Percentiles rank a stretch among this genome's conserved stretches.
Conservation (phyloP, 2,888 invertebrate species). For the Coenonympha glycerion region DNA sequence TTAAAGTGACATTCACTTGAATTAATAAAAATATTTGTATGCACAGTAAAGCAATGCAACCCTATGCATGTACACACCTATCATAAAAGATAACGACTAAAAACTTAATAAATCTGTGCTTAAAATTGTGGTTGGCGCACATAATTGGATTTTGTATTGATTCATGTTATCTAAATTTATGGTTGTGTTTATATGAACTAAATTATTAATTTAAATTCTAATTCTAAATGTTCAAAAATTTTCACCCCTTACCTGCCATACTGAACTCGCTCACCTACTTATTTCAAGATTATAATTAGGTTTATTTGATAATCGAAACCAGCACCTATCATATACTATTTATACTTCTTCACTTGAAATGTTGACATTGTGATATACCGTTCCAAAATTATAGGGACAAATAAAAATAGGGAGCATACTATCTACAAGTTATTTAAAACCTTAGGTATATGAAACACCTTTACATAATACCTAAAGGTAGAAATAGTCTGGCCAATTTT, state of each 20-base stretch:
- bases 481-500: conserved; percentile 18
- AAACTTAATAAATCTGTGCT: conserved; percentile 13
- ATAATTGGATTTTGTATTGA: conserved; percentile 7
- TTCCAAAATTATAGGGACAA: neutral
- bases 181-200: conserved; percentile 4
- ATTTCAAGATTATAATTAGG: neutral
- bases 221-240: neutral
- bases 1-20: conserved; percentile 40
- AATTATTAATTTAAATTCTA: neutral
- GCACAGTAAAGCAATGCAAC: conserved; percentile 53
- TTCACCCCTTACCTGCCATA: neutral
- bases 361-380: neutral
- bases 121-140: conserved; percentile 16
- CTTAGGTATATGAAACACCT: neutral
- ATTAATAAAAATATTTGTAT: conserved; percentile 47
- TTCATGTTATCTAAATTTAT: conserved; percentile 8
- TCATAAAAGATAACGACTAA: conserved; percentile 33
- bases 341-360: neutral
- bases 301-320: neutral
- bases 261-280: neutral
- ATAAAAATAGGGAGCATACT: neutral
- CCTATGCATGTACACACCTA: conserved; percentile 61
- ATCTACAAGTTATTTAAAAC: neutral
- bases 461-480: conserved; percentile 5
- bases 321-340: neutral